Conservation (phyloP, 2,888 invertebrate genomes). For the Dicranocentrus wangi region DNA sequence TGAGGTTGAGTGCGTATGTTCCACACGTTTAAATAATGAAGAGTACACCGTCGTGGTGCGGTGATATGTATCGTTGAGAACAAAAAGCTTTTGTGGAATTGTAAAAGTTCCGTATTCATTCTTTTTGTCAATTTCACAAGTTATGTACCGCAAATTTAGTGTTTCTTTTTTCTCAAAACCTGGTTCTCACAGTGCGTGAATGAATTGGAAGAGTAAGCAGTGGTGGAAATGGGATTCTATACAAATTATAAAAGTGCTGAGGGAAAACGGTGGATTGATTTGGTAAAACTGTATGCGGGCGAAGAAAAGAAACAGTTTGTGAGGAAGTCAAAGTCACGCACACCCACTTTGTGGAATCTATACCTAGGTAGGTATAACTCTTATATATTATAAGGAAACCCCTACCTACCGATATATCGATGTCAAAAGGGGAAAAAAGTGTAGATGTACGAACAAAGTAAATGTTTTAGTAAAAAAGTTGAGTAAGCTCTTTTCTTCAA, state of each 20-base stretch:
- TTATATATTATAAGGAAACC: too few relatives aligned
- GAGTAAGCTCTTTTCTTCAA: too few relatives aligned
- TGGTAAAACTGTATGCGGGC: not conserved
- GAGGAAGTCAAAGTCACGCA: slow-evolving; percentile 45
- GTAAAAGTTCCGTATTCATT: not conserved
- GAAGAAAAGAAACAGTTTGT: not conserved
- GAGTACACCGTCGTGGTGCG: too few relatives aligned
- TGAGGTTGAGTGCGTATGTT: not conserved
- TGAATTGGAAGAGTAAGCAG: not conserved
- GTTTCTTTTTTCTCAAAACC: not conserved
- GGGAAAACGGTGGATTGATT: slow-evolving; percentile 17
- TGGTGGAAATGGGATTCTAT: slow-evolving; percentile 6
- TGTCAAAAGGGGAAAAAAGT: not conserved
- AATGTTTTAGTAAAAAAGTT: too few relatives aligned
- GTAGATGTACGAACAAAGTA: not conserved
- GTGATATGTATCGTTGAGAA: too few relatives aligned
- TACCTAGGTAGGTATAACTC: too few relatives aligned
- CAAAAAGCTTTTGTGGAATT: too few relatives aligned
- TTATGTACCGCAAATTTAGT: not conserved
- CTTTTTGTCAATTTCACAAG: slow-evolving; percentile 24
- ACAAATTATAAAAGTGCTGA: slow-evolving; percentile 6
- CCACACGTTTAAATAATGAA: too few relatives aligned
- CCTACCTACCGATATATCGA: not conserved
- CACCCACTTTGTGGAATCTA: slow-evolving; percentile 6
- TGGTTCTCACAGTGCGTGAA: not conserved